phyloP scores from a whole-genome alignment of 2,888 invertebrate genomes.

The Drosophila nr. medialis region DNA sequence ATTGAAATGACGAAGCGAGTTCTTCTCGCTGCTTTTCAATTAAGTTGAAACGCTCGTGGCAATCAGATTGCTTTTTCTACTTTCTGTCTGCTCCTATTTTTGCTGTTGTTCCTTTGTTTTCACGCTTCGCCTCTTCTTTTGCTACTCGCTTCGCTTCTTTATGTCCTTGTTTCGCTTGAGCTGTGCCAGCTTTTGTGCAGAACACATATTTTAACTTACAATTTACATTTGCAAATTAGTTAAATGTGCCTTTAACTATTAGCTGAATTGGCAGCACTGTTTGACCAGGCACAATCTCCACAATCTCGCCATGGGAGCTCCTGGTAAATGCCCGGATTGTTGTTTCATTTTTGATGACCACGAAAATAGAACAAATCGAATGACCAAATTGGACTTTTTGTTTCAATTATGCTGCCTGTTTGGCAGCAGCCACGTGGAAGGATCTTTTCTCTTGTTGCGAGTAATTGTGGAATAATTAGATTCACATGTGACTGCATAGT shows the following conservation, averaged over 20 bases:
- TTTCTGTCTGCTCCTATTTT: neutral
- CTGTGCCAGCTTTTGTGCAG: neutral
- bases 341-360: constrained; percentile 38
- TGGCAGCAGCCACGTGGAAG: neutral
- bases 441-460: neutral
- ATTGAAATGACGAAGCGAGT: neutral
- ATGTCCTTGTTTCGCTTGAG: neutral
- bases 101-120: neutral
- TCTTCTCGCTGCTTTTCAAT: neutral
- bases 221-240: neutral
- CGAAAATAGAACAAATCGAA: constrained; percentile 16
- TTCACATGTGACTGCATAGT: constrained; percentile 40
- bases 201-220: neutral
- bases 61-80: neutral
- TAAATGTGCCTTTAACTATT: neutral
- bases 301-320: constrained; percentile 24
- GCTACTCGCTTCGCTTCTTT: constrained; percentile 3
- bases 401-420: constrained; percentile 4
- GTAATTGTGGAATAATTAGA: constrained; percentile 56
- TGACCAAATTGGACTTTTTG: constrained; percentile 8
- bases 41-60: neutral
- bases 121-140: constrained; percentile 2
- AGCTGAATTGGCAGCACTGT: constrained; percentile 17
- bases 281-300: constrained; percentile 33
- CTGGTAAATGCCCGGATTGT: constrained; percentile 2